Percentiles rank a stretch among this genome's conserved stretches.
Evolutionary conservation across 2,797 vertebrate species (phyloP).

Genomic region (Lacerta agilis): DNA sequence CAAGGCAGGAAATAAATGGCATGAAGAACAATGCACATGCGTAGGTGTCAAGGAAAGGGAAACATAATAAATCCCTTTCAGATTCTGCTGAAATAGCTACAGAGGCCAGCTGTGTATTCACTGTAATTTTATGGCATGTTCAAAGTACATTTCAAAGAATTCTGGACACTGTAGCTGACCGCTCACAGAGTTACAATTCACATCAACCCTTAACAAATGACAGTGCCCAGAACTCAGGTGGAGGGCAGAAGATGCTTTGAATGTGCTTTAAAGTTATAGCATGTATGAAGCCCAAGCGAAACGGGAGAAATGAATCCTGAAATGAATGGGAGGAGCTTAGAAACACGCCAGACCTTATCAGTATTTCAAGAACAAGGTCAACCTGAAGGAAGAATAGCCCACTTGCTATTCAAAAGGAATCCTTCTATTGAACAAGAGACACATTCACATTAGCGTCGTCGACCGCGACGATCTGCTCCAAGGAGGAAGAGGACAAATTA

Average conservation of each 20-base stretch:
- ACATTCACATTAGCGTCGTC: not conserved
- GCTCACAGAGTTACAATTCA: too few relatives aligned
- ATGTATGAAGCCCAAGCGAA: not conserved
- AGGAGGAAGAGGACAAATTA: not conserved
- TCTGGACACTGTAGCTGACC: too few relatives aligned
- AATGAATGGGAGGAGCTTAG: not conserved
- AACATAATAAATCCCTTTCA: not conserved
- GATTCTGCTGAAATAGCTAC: not conserved
- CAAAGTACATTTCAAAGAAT: too few relatives aligned
- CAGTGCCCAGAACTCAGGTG: not conserved
- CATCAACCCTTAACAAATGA: too few relatives aligned
- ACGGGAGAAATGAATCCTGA: not conserved
- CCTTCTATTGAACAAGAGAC: not conserved
- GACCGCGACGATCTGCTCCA: not conserved
- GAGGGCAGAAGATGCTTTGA: too few relatives aligned
- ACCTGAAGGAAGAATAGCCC: not conserved
- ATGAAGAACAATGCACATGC: not conserved
- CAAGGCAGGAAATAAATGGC: not conserved
- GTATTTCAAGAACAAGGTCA: conserved; percentile 24
- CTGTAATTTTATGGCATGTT: too few relatives aligned
- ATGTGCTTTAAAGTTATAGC: too few relatives aligned
- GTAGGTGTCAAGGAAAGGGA: not conserved
- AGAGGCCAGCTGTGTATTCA: not conserved
- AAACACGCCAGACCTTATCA: not conserved
- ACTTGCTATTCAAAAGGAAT: conserved; percentile 25